Evolutionary conservation across 35 echinoderm and acorn worm genomes (phyloP).

Genomic region (Heliocidaris erythrogramma): DNA sequence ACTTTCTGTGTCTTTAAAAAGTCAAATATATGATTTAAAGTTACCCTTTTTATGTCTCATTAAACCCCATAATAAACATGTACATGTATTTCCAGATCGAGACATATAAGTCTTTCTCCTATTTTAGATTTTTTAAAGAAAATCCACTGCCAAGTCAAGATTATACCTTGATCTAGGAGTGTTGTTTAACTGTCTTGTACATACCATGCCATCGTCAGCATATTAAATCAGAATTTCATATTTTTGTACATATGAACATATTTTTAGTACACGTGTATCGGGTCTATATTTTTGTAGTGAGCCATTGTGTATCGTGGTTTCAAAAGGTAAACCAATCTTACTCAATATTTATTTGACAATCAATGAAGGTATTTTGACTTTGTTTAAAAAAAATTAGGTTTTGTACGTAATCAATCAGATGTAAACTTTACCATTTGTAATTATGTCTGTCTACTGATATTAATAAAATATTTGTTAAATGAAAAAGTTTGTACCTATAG

Average conservation of each 20-base stretch:
- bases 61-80: too few relatives aligned
- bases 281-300: not conserved
- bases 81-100: too few relatives aligned
- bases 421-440: not conserved
- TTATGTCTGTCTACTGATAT: not conserved
- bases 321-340: not conserved
- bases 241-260: conserved; percentile 1
- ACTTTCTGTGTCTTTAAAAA: too few relatives aligned
- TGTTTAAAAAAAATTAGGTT: not conserved
- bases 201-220: not conserved
- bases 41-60: too few relatives aligned
- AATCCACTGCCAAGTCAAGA: too few relatives aligned
- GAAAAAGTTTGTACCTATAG: too few relatives aligned
- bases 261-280: not conserved
- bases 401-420: not conserved
- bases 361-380: not conserved
- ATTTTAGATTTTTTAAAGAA: too few relatives aligned
- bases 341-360: conserved; percentile 14
- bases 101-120: too few relatives aligned
- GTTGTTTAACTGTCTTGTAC: not conserved
- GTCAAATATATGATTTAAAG: too few relatives aligned
- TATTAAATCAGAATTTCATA: not conserved
- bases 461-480: not conserved
- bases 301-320: not conserved
- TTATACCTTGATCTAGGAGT: too few relatives aligned